Evolutionary conservation across 2,113 vertebrate species (phyloP), one percentile per base, ranked within the genome.

Genomic region (Diadophis punctatus): DNA sequence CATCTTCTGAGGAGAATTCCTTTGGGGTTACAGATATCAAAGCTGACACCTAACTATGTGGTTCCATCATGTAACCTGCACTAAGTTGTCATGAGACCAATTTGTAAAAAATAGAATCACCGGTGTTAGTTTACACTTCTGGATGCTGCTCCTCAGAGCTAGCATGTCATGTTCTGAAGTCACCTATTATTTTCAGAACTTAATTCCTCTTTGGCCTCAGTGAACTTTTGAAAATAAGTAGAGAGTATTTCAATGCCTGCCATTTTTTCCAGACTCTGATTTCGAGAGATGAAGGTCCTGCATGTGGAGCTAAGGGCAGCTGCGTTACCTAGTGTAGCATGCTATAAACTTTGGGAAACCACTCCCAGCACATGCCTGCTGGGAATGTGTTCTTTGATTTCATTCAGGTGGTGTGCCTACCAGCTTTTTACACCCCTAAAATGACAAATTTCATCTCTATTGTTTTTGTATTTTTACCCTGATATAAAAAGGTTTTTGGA

Each of bases 31-130:
- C 46, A 52, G 80, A 60, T 22, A 56, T 56, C 92, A 90, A 90
- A 93, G 86, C 14, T 90, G 80, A 90, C 48, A 93, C 88, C 88
- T 46, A 51, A 16, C 80, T 89, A 93, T 84, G 80, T 86, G 74
- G 92, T n/a, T 25, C 74, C 74, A 60, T 43, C 88, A 90, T 93
- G 88, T 93, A 93, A 90, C n/a, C n/a, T 56, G 90, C 48, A 90
- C 80, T 93, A 86, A 93, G 46, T 63, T 90, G 80, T 90, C 92
- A 93, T 93, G 88, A 93, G 92, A 93, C 92, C 92, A 63, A 86
- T 90, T 84, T 86, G 55, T 86, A 86, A 90, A 93, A 93, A 93
- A 93, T 90, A 93, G 92, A 86, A 86, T 86, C 92, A 63, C n/a
- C 2, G 55, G 53, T 86, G 88, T 93, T 90, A 93, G 90, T 27